Conservation (phyloP, 1,140 invertebrate species). For the Cotesia vestalis region DNA sequence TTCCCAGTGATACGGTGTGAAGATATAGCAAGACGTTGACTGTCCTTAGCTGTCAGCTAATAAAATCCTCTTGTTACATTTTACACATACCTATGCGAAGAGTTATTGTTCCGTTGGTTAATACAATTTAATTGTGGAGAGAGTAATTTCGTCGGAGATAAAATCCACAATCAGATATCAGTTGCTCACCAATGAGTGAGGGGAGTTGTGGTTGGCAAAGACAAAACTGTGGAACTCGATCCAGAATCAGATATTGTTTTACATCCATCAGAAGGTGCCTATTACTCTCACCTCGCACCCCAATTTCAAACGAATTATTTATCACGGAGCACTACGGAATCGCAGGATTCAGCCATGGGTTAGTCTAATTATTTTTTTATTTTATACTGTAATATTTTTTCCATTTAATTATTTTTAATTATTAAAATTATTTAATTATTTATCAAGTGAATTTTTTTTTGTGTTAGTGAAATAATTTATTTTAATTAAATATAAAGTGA, state of each 20-base stretch:
- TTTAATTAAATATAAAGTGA: too few species aligned
- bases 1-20: too few species aligned
- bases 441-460: too few species aligned
- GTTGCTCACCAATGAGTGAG: conserved; percentile 54
- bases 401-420: too few species aligned
- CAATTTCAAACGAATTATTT: conserved; percentile 31
- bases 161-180: conserved; percentile 47
- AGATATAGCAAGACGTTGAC: too few species aligned
- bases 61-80: too few species aligned
- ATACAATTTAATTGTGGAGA: neutral
- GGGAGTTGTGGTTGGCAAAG: conserved; percentile 44
- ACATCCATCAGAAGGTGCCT: conserved; percentile 35
- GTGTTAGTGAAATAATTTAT: too few species aligned
- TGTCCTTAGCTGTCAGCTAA: too few species aligned
- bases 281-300: conserved; percentile 20
- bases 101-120: neutral
- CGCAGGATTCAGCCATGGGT: conserved; percentile 47
- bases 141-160: conserved; percentile 31
- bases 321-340: conserved; percentile 42
- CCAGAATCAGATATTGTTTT: conserved; percentile 48
- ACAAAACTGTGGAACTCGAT: conserved; percentile 51
- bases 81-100: too few species aligned
- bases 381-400: neutral
- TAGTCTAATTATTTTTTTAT: conserved; percentile 30
- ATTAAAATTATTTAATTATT: too few species aligned